Conservation (phyloP, 2,888 invertebrate species). For the Dascillus cervinus region DNA sequence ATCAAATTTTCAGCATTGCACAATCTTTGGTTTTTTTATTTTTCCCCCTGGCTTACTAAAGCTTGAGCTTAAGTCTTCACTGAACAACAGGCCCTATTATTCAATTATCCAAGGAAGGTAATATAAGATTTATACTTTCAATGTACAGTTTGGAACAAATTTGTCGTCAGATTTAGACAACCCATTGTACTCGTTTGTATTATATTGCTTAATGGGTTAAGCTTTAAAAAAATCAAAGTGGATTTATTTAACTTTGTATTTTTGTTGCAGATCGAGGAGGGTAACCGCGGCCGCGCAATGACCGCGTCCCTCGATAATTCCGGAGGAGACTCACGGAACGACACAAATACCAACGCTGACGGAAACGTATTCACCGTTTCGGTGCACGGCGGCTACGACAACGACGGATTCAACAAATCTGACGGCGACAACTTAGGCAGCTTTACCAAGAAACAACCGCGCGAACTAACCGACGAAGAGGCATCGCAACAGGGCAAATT, state of each 20-base stretch:
- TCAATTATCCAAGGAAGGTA: no score
- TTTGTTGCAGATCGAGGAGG: slow-evolving; percentile 47
- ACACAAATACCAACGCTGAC: slow-evolving; percentile 44
- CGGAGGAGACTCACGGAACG: slow-evolving; percentile 38
- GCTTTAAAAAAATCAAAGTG: no score
- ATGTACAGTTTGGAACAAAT: no score
- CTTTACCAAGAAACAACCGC: slow-evolving; percentile 56
- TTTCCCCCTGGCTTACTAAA: no score
- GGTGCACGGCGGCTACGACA: slow-evolving; percentile 57
- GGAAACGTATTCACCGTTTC: slow-evolving; percentile 57
- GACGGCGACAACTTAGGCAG: slow-evolving; percentile 48
- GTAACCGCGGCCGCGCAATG: slow-evolving; percentile 50
- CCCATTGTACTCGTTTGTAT: no score
- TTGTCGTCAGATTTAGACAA: no score
- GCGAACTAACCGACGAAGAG: slow-evolving; percentile 56
- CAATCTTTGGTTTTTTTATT: no score
- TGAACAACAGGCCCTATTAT: no score
- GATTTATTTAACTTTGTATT: not conserved
- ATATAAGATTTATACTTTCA: no score
- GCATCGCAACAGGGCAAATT: slow-evolving; percentile 67
- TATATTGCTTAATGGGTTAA: no score
- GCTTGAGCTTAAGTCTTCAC: no score
- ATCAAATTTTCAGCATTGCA: no score
- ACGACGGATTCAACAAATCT: slow-evolving; percentile 63
- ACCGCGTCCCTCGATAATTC: slow-evolving; percentile 47